Base-by-base conservation (phyloP, 2,888 invertebrate genomes). In the Cantharis flavilabris region DNA sequence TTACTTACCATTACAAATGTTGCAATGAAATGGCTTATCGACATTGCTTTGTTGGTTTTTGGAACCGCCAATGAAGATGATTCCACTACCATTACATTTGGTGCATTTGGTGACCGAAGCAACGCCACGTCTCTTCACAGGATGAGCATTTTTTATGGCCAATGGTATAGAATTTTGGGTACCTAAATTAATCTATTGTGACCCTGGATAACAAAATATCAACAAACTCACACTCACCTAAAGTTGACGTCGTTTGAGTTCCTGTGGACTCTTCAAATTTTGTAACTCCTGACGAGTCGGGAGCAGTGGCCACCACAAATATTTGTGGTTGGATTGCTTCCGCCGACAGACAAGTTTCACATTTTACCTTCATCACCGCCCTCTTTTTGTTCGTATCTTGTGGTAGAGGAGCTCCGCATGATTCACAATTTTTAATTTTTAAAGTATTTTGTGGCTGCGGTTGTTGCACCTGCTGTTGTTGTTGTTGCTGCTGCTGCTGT, bases 21-120 rank as follows among this genome's bases (percentile, higher is more conserved):
- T 96, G 88, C 96, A 96, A 85, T 95, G 95, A 88, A 95, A 96
- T 1, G 96, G 96, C 89, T 96, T 96, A 83, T 96, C 96, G 81
- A 90, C 91, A 71, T 90, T 89, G 83, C 89, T 90, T 83, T 91
- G 91, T 82, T 90, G 89, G 84, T 92, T 92, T 85, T 92, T 92
- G 78, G 91, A 90, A 49, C 92, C 92, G 77, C 94, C 94, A 80
- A 94, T 93, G 85, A 94, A 94, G 82, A 96, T 95, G 72, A 96
- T 95, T 69, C 96, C 96, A 3, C 96, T 95, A 28, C 96, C 96
- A 86, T 96, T 96, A 86, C 96, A 96, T 87, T 96, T 96, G 83
- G 96, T 95, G 87, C 96, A 96, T 86, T 96, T 96, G 20, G 96
- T 95, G 71, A 96, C 95, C 69, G 94, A 93, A 18, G 95, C 94